Base-by-base conservation (phyloP, 53 echinoderm and acorn worm species). In the Arbacia lixula region DNA sequence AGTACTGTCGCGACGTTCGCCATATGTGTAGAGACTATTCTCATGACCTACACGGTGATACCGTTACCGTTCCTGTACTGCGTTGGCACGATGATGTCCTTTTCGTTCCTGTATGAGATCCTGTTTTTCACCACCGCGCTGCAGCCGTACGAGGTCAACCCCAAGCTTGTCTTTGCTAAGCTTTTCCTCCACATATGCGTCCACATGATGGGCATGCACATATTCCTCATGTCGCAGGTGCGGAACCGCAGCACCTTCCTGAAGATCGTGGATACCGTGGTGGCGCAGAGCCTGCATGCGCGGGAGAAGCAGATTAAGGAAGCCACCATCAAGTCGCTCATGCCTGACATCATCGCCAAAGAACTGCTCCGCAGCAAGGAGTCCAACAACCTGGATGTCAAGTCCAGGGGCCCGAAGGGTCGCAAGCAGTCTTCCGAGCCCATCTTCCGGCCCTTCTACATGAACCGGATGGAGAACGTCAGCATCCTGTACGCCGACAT, bases 401-500 rank as follows among this genome's bases (percentile, higher is more conserved):
- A 68, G 8, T 28, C 77, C 41, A 36, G 55, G 14, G 4, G 19
- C 64, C n/a, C n/a, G n/a, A 30, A 21, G 19, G 84, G 73, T 12
- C 60, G 65, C 31, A 83, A 65, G 51, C 71, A 63, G 53, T 72
- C 87, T 35, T 67, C 76, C 26, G 85, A 85, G 37, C 67, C 72
- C 39, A 91, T 92, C 41, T 99, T 99, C 83, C 86, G 99, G 12
- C 86, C 95, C 35, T 99, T 99, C 79, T 99, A 95, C 91, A 99
- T 99, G 99, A 95, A 95, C 61, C 91, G 92, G 14, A 95, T 99
- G 99, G 91, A 92, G 55, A 84, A 92, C 24, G 99, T 99, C 53
- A 99, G 99, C 77, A 94, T 99, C 73, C 91, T 99, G 22, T 99
- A 92, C 83, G 99, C 99, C 1, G 99, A 99, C 76, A 99, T 99